Percentiles rank a stretch among this genome's conserved stretches.
Conservation (phyloP, 2,888 invertebrate genomes). For the Dione juno region DNA sequence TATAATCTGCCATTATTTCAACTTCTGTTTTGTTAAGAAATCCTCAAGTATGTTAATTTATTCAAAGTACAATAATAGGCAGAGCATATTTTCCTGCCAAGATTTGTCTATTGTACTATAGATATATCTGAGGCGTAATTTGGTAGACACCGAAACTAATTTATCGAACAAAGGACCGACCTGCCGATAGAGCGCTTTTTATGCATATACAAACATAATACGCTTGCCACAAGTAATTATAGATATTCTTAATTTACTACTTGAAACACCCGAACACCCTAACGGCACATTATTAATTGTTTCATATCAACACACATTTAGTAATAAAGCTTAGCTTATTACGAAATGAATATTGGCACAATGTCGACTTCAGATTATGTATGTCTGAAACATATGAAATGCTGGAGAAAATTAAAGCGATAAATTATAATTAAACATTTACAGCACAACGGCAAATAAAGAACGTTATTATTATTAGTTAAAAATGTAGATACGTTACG, state of each 20-base stretch:
- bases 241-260: conserved; percentile 60
- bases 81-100: conserved; percentile 79
- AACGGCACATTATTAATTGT: conserved; percentile 7
- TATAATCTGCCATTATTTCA: conserved; percentile 77
- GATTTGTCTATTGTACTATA: conserved; percentile 75
- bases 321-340: neutral
- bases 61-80: conserved; percentile 74
- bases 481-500: no score
- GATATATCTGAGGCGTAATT: conserved; percentile 82
- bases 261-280: conserved; percentile 42
- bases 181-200: conserved; percentile 81
- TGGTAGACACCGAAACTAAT: conserved; percentile 85
- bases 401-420: conserved; percentile 24
- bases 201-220: conserved; percentile 78
- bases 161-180: conserved; percentile 83
- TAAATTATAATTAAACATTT: conserved; percentile 11
- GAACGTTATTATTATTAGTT: neutral
- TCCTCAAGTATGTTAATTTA: conserved; percentile 77
- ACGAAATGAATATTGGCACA: neutral
- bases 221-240: conserved; percentile 62
- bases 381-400: conserved; percentile 14
- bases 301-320: conserved; percentile 13
- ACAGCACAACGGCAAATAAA: neutral
- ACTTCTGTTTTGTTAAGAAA: conserved; percentile 70
- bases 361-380: neutral